Conservation (phyloP, 2,888 invertebrate species). For the Endotricha flammealis region DNA sequence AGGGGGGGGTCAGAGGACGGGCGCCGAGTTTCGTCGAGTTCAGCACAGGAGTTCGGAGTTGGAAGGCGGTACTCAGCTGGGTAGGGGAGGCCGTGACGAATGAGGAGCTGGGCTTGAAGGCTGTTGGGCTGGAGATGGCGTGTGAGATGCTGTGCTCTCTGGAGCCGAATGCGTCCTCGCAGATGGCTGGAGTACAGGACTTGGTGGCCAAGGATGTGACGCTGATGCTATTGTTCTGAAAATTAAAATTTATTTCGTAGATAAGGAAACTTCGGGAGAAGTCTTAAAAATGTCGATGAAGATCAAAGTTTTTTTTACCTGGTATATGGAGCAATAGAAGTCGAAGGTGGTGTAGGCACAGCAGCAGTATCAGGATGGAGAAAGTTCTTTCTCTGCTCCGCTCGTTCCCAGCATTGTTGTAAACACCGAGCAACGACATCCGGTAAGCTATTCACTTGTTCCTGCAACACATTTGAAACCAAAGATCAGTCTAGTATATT, state of each 20-base stretch:
- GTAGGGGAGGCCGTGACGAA: constrained; percentile 60
- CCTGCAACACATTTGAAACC: too few species aligned
- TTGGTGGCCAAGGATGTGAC: constrained; percentile 89
- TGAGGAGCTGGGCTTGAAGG: constrained; percentile 61
- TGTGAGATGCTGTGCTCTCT: constrained; percentile 74
- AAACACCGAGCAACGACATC: constrained; percentile 88
- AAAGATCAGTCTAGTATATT: too few species aligned
- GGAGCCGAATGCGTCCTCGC: constrained; percentile 86
- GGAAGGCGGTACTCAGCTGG: constrained; percentile 78
- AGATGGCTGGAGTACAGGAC: constrained; percentile 85
- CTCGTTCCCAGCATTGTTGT: constrained; percentile 86
- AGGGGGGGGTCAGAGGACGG: constrained; percentile 64
- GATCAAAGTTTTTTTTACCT: too few species aligned
- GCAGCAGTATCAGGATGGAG: constrained; percentile 93
- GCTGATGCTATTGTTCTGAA: constrained; percentile 79
- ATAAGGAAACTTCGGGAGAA: too few species aligned
- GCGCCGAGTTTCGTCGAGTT: constrained; percentile 77
- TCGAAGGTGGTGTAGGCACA: constrained; percentile 71
- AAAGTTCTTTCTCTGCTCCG: constrained; percentile 90
- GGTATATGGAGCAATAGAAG: constrained; percentile 78
- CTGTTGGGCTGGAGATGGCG: constrained; percentile 71
- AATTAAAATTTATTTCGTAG: too few species aligned
- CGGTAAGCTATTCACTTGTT: constrained; percentile 90
- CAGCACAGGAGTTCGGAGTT: constrained; percentile 79
- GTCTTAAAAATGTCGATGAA: too few species aligned